Evolutionary conservation across 2,113 vertebrate genomes (phyloP), one percentile per base, ranked within the genome.

Genomic region (Leucopsar rothschildi): DNA sequence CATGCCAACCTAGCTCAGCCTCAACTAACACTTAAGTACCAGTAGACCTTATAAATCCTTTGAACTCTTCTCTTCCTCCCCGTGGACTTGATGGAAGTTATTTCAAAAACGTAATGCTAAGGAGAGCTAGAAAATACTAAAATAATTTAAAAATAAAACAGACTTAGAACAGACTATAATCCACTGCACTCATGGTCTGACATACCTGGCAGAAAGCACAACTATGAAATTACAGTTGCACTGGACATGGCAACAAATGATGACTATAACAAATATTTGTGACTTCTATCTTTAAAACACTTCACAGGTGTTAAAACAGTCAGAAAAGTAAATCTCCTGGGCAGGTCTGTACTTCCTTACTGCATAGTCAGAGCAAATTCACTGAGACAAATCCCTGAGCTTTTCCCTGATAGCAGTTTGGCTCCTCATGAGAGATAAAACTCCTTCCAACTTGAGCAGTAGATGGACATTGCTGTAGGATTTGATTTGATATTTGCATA

Each of bases 391-490:
- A 25, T 18, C 21, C 19, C 27, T 59, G 66, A 57, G 31, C 11
- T 82, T 27, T 37, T 81, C 14, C 4, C 11, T 65, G 21, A 5
- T 3, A 47, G 37, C 10, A 61, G 35, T 77, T 72, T 76, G 47
- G 21, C 9, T 69, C 21, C n/a, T 42, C 1, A 2, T 0, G 1
- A 66, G 12, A 29, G 21, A 15, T 8, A 29, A 14, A 73, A 39
- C 18, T 92, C 33, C 64, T 52, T 35, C 11, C 24, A 65, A 2
- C 7, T 52, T 73, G 27, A 78, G 42, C 37, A 53, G 7, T 33
- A 50, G 28, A 73, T 39, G n/a, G 12, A 40, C 35, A 44, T 52
- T 44, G 15, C 8, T 63, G 40, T 35, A 70, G 37, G 31, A 52
- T 75, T 65, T 69, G 6, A 39, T 69, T 35, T 65, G 31, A 22